Evolutionary conservation across 2,888 invertebrate species (phyloP).

Genomic region (Drosophila mercatorum): DNA sequence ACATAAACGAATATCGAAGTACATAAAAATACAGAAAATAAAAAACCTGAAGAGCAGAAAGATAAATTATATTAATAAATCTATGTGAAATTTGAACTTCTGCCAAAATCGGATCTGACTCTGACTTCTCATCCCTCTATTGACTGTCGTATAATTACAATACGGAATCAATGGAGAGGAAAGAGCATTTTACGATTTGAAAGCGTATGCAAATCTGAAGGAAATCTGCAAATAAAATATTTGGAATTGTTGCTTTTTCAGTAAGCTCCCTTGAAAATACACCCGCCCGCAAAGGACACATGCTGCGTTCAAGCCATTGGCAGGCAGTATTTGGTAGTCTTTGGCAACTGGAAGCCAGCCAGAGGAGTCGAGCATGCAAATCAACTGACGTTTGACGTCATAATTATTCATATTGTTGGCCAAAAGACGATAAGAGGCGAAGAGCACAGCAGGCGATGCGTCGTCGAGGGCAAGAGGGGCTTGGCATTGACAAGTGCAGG

Average conservation of each 20-base stretch:
- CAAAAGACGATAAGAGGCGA: slow-evolving; percentile 38
- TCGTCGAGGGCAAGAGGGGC: slow-evolving; percentile 1
- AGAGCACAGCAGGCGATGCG: background rate
- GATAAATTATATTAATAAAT: background rate
- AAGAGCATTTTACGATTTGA: background rate
- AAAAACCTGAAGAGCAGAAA: background rate
- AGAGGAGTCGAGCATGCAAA: slow-evolving; percentile 60
- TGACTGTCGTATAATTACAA: background rate
- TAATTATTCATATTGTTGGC: slow-evolving; percentile 76
- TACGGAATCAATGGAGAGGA: background rate
- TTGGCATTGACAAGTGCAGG: slow-evolving; percentile 57
- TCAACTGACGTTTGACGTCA: slow-evolving; percentile 63
- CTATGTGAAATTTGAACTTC: background rate
- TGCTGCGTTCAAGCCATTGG: slow-evolving; percentile 36
- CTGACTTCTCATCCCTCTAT: background rate
- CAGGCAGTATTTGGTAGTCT: slow-evolving; percentile 38
- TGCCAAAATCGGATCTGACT: background rate
- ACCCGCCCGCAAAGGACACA: slow-evolving; percentile 7
- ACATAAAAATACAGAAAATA: too few relatives aligned
- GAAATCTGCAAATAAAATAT: background rate
- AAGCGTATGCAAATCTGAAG: background rate
- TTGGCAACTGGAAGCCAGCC: slow-evolving; percentile 33
- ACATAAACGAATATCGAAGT: too few relatives aligned
- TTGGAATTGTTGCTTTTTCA: slow-evolving; percentile 21
- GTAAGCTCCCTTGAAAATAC: background rate